These are phyloP conservation scores for Thripadectes ignobilis DNA, from an alignment of 2,797 vertebrate genomes.

Conservation along the genomic window DNA sequence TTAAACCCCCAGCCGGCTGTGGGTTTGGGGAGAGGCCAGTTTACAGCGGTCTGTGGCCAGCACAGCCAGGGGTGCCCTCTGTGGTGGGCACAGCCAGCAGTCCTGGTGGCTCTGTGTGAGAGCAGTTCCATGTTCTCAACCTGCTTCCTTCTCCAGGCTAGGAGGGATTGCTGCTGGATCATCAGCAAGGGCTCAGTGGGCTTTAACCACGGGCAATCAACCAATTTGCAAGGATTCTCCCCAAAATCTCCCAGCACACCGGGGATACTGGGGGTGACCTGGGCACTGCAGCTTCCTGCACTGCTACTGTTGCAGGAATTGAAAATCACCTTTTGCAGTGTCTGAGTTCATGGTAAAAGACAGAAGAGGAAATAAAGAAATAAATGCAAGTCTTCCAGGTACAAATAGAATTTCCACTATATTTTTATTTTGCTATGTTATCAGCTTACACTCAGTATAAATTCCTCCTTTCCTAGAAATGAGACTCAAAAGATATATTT, in stretches of 20 bases:
- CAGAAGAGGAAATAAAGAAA: background rate
- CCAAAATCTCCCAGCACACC: background rate
- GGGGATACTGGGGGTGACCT: background rate
- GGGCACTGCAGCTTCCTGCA: background rate
- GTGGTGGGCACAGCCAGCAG: background rate
- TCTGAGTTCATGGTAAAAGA: background rate
- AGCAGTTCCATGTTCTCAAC: background rate
- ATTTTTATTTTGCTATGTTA: constrained; percentile 42
- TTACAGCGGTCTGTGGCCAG: background rate
- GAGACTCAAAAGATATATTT: constrained; percentile 49
- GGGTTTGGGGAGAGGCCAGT: background rate
- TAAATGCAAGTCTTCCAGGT: background rate
- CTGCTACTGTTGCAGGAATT: background rate
- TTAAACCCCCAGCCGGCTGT: background rate
- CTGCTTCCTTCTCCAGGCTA: background rate
- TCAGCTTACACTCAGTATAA: background rate
- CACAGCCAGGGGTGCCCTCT: rapidly evolving
- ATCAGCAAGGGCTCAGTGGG: background rate
- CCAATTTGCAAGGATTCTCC: rapidly evolving
- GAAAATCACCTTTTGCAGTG: background rate
- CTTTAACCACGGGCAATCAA: background rate
- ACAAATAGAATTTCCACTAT: background rate
- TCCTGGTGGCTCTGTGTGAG: background rate
- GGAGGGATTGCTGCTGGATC: background rate
- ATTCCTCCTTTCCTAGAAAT: constrained; percentile 36